Evolutionary conservation across 2,888 invertebrate genomes (phyloP).

Genomic region (Dynastes grantii): DNA sequence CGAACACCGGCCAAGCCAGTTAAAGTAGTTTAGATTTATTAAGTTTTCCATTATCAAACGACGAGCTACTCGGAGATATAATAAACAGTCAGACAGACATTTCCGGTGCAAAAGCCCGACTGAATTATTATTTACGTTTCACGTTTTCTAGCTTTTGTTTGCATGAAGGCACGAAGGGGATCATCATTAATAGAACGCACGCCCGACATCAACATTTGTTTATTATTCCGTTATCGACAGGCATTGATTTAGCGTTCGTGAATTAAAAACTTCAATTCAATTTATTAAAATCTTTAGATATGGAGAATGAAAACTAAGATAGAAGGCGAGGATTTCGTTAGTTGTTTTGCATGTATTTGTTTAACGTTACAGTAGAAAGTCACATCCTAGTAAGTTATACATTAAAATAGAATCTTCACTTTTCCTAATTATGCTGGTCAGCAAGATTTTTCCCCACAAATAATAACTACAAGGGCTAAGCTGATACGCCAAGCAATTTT

Average conservation of each 20-base stretch:
- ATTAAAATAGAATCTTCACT: too few species aligned
- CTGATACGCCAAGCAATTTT: too few species aligned
- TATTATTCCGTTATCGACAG: constrained; percentile 22
- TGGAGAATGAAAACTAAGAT: not conserved
- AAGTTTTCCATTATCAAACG: constrained; percentile 54
- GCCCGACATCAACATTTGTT: not conserved
- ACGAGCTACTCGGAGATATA: constrained; percentile 49
- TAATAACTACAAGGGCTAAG: too few species aligned
- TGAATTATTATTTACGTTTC: constrained; percentile 49
- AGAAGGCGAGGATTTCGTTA: not conserved
- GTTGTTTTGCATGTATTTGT: not conserved
- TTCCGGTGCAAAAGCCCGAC: constrained; percentile 52
- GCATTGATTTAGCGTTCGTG: not conserved
- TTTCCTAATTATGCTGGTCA: too few species aligned
- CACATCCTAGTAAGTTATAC: too few species aligned
- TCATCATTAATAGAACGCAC: not conserved
- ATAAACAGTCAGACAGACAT: constrained; percentile 54
- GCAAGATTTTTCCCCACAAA: too few species aligned
- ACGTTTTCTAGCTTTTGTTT: constrained; percentile 42
- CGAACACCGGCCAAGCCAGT: constrained; percentile 43
- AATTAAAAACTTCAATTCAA: not conserved
- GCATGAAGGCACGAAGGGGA: constrained; percentile 25
- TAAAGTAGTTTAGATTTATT: constrained; percentile 53
- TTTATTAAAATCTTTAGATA: not conserved
- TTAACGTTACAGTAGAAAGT: not conserved